Evolutionary conservation across 2,113 vertebrate species (phyloP), one percentile per base, ranked within the genome.

Genomic region (Odontophorus gujanensis): DNA sequence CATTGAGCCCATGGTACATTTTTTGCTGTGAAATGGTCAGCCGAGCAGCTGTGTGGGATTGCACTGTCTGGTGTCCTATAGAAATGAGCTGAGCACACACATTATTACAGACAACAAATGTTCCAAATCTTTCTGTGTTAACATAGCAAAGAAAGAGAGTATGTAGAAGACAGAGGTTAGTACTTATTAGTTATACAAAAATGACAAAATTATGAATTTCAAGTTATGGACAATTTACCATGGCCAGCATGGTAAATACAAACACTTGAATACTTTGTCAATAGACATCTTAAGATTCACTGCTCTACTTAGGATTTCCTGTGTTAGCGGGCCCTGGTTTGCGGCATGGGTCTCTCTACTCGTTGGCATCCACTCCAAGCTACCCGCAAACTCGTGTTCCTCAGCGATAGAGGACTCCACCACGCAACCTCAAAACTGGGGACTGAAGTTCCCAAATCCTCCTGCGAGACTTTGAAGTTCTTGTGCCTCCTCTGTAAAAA

Each of bases 31-130:
- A 85, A 93, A 81, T 16, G 62, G n/a, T 93, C 82, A 68, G 36
- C n/a, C 0, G 0, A 93, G 51, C 13, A 62, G 13, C 81, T 1
- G 1, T 12, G 48, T 32, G 32, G 50, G 50, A 26, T 78, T 0
- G 0, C 47, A 7, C 20, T 45, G 20, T 32, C 40, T 24, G 51
- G 48, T 0, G 1, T 12, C 72, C 68, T 34, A 8, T 24, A 67
- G 48, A 57, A 74, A 26, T 6, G 30, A 87, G 58, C 24, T n/a
- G 11, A 89, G 62, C 20, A 9, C 14, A 43, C 42, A 9, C 40
- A 40, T 40, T 50, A 51, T 17, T 25, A 51, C 58, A 85, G 48
- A 22, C 13, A 22, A 17, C 74, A 89, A 92, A 75, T 1, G 14
- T 66, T 43, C 10, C 40, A 61, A 8, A 1, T 55, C 26, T 65